These are phyloP conservation scores for Puntigrus tetrazona DNA, from an alignment of 2,113 vertebrate species.

Conservation along the genomic window DNA sequence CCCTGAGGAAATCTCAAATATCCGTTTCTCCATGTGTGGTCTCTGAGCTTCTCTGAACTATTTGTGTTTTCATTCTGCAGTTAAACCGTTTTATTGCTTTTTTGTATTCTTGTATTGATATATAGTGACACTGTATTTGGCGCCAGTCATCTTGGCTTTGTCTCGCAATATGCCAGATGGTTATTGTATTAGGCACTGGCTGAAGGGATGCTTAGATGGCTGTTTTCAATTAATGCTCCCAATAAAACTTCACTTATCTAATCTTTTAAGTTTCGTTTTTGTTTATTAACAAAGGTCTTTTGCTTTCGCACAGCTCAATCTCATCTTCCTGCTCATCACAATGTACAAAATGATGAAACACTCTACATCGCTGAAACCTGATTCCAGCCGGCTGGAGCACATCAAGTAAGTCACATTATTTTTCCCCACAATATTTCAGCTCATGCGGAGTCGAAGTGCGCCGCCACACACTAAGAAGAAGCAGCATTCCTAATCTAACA, in stretches of 20 bases:
- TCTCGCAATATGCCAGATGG: conserved; percentile 71
- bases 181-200: conserved; percentile 76
- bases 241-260: conserved; percentile 64
- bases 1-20: background rate
- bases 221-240: conserved; percentile 69
- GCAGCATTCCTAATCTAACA: background rate
- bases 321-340: conserved; percentile 99
- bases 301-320: conserved; percentile 93
- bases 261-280: conserved; percentile 9
- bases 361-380: conserved; percentile 98
- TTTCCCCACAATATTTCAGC: conserved; percentile 6
- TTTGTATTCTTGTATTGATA: conserved; percentile 78
- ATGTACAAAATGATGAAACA: conserved; percentile 99
- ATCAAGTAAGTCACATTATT: conserved; percentile 93
- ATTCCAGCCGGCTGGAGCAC: conserved; percentile 99
- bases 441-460: background rate
- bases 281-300: conserved; percentile 74
- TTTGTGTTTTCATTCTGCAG: conserved; percentile 61
- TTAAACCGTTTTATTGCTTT: conserved; percentile 77
- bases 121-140: conserved; percentile 80
- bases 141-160: conserved; percentile 74
- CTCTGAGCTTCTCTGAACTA: conserved; percentile 57
- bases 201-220: conserved; percentile 68
- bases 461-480: background rate
- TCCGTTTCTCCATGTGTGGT: conserved; percentile 16